Conservation (phyloP, 2,888 invertebrate genomes). For the Nemotelus pantherinus region DNA sequence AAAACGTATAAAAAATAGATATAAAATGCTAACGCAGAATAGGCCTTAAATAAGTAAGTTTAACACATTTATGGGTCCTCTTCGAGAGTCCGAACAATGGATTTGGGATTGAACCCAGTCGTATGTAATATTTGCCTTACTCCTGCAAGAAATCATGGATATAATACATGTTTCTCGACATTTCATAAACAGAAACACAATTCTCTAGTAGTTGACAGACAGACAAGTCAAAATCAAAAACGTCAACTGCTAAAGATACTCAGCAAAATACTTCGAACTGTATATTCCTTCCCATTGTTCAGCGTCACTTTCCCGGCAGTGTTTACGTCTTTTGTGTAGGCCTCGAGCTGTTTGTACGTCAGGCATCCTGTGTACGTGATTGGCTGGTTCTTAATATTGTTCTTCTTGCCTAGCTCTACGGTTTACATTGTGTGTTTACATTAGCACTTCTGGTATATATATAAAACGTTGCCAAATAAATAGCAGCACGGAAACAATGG, state of each 20-base stretch:
- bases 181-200: neutral
- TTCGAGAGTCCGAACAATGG: slow-evolving; percentile 14
- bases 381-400: slow-evolving; percentile 26
- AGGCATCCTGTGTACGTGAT: slow-evolving; percentile 45
- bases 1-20: slow-evolving; percentile 28
- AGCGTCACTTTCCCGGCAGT: slow-evolving; percentile 41
- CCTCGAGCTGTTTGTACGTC: slow-evolving; percentile 46
- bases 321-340: slow-evolving; percentile 44
- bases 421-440: slow-evolving; percentile 17
- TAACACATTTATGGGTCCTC: neutral
- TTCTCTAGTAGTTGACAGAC: neutral
- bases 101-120: slow-evolving; percentile 5
- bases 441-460: neutral
- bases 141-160: neutral
- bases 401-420: slow-evolving; percentile 26
- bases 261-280: slow-evolving; percentile 5
- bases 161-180: neutral
- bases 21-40: neutral
- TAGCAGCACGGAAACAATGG: neutral
- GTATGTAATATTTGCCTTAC: slow-evolving; percentile 25
- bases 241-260: neutral
- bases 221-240: neutral
- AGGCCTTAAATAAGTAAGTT: neutral
- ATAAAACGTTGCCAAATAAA: neutral
- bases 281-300: slow-evolving; percentile 37